These are phyloP conservation scores for Petaurus breviceps DNA, from an alignment of 2,113 vertebrate genomes.

Conservation along the genomic window DNA sequence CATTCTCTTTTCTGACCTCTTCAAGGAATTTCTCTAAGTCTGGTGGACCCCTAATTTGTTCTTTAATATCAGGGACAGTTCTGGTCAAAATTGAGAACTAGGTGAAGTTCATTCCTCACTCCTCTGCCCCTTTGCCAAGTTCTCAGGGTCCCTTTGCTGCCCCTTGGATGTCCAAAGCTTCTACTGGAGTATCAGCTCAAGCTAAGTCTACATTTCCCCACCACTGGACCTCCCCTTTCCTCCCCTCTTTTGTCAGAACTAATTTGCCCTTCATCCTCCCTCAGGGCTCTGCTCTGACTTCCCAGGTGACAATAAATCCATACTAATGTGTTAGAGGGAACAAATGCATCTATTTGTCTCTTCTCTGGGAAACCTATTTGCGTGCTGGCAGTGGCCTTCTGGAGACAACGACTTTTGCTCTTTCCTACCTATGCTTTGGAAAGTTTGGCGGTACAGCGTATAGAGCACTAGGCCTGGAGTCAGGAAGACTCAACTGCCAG, in stretches of 20 bases:
- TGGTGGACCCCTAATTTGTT: neutral
- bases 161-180: neutral
- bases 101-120: neutral
- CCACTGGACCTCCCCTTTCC: fast-evolving
- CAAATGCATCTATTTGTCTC: neutral
- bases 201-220: neutral
- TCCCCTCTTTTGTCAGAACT: neutral
- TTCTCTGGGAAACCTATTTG: neutral
- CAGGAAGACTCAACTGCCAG: too few species aligned
- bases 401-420: neutral
- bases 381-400: neutral
- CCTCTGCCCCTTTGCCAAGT: neutral
- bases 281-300: neutral
- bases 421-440: neutral
- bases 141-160: neutral
- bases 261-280: neutral
- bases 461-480: too few species aligned
- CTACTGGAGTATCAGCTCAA: neutral
- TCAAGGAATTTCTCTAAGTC: neutral
- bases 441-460: too few species aligned
- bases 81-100: neutral
- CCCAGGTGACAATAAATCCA: neutral
- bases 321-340: neutral
- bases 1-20: fast-evolving
- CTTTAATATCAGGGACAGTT: neutral